Base-by-base conservation (phyloP, 2,113 vertebrate species). In the Misgurnus mizolepis region DNA sequence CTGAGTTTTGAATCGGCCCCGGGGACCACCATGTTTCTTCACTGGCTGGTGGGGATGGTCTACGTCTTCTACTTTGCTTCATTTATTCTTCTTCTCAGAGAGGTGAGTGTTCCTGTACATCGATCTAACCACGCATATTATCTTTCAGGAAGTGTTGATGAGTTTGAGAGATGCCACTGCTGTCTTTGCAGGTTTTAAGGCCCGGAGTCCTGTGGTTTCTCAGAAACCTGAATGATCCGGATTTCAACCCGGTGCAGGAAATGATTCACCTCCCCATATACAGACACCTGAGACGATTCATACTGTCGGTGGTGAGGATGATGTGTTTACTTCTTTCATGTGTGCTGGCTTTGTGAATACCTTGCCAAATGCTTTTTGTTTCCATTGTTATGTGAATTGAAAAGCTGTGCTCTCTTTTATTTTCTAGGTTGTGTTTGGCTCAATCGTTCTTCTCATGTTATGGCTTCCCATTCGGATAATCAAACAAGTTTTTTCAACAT, bases 61-160 rank as follows among this genome's bases (percentile, higher is more conserved):
- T 99, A 99, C 0, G 97, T 99, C 84, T 99, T 98, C 88, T 99
- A 99, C 89, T 99, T 99, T 4, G 97, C 97, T 49, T 98, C 97
- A 73, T 99, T 98, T 89, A 98, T 99, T 69, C 95, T 98, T 62
- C 83, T 99, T n/a, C 93, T 99, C 79, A 89, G 97, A 93, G 97
- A 99, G 95, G 98, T 98, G 71, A 83, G 11, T 45, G 11, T 67
- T 73, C 40, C 6, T 40, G 45, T 43, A 18, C 55, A 40, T 60
- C 8, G 6, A 5, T 65, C 56, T 40, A 15, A 50, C 47, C 64
- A 60, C 45, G 5, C n/a, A 34, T 12, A 15, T n/a, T 7, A 18
- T 5, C 18, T 67, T 67, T 41, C 6, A 40, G 60, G 6, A 49
- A 1, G 43, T 40, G n/a, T 43, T 40, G 22, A 45, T 5, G 12